phyloP scores from a whole-genome alignment of 1,140 invertebrate genomes.

The Neodiprion fabricii region DNA sequence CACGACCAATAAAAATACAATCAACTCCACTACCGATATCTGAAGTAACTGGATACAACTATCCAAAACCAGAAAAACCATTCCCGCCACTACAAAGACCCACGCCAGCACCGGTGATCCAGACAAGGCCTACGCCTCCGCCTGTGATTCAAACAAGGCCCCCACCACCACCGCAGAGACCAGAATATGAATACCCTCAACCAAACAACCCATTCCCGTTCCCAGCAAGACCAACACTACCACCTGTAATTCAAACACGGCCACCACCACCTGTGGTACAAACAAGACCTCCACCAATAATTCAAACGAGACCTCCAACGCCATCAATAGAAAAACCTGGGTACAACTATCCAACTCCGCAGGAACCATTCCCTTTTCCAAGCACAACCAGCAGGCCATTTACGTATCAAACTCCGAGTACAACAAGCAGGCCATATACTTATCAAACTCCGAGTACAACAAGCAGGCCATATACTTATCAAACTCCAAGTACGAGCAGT shows the following conservation, averaged over 20 bases:
- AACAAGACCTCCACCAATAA: slow-evolving; percentile 15
- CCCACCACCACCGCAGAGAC: slow-evolving; percentile 21
- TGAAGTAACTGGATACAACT: slow-evolving; percentile 24
- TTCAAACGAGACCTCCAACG: slow-evolving; percentile 21
- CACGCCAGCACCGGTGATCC: slow-evolving; percentile 19
- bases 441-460: slow-evolving; percentile 22
- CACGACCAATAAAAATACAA: background rate
- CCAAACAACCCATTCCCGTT: slow-evolving; percentile 15
- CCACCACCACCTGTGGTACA: slow-evolving; percentile 20
- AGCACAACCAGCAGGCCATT: slow-evolving; percentile 17
- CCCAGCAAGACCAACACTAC: slow-evolving; percentile 15
- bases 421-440: slow-evolving; percentile 16
- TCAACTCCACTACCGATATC: slow-evolving; percentile 15
- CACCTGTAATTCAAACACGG: slow-evolving; percentile 2
- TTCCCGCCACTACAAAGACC: slow-evolving; percentile 19
- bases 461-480: slow-evolving; percentile 17
- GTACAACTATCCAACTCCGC: slow-evolving; percentile 14
- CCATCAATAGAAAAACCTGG: slow-evolving; percentile 17
- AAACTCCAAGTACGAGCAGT: slow-evolving; percentile 8
- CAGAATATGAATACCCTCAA: slow-evolving; percentile 25
- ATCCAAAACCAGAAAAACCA: slow-evolving; percentile 22
- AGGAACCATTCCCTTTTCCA: slow-evolving; percentile 17
- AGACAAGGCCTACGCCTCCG: slow-evolving; percentile 10
- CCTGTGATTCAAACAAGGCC: slow-evolving; percentile 1
- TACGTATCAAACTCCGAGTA: slow-evolving; percentile 10